Percentiles rank a stretch among this genome's conserved stretches.
These are phyloP conservation scores for Xylophagus ater DNA, from an alignment of 2,888 invertebrate species.

Conservation along the genomic window DNA sequence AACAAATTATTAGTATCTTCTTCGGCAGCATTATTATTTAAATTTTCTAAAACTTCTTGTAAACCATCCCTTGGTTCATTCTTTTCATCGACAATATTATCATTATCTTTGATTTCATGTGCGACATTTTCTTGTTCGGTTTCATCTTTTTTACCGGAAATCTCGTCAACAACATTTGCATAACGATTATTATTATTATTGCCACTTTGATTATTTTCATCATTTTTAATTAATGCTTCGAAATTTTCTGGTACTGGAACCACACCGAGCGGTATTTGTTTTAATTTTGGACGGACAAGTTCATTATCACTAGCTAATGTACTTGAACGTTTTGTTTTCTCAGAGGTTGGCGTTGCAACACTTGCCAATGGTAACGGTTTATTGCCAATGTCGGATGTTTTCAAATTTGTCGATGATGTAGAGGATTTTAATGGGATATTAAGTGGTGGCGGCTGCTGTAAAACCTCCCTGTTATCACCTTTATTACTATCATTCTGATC, in stretches of 20 bases:
- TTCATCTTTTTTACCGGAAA: constrained; percentile 13
- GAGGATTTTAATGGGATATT: constrained; percentile 27
- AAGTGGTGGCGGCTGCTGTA: constrained; percentile 26
- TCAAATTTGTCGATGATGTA: constrained; percentile 14
- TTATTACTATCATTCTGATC: constrained; percentile 11
- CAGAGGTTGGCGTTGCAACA: constrained; percentile 26
- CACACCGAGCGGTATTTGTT: constrained; percentile 33
- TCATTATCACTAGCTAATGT: constrained; percentile 22
- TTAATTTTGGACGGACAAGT: constrained; percentile 20
- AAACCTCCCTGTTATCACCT: constrained; percentile 12
- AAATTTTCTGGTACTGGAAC: constrained; percentile 37
- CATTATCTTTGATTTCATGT: constrained; percentile 34
- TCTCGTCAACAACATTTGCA: constrained; percentile 30
- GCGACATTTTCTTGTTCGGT: constrained; percentile 34
- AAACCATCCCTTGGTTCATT: constrained; percentile 16
- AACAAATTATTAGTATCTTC: constrained; percentile 30
- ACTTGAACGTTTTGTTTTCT: constrained; percentile 28
- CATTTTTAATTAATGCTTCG: constrained; percentile 28
- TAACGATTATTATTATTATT: constrained; percentile 31
- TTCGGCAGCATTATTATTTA: constrained; percentile 30
- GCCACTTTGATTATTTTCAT: constrained; percentile 20
- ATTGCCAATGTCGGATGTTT: constrained; percentile 17
- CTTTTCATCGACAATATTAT: constrained; percentile 27
- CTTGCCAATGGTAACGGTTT: constrained; percentile 24
- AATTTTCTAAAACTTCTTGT: constrained; percentile 22